Percentiles rank a stretch among this genome's conserved stretches.
Conservation (phyloP, 2,797 vertebrate genomes). For the Phylloscopus collybita region DNA sequence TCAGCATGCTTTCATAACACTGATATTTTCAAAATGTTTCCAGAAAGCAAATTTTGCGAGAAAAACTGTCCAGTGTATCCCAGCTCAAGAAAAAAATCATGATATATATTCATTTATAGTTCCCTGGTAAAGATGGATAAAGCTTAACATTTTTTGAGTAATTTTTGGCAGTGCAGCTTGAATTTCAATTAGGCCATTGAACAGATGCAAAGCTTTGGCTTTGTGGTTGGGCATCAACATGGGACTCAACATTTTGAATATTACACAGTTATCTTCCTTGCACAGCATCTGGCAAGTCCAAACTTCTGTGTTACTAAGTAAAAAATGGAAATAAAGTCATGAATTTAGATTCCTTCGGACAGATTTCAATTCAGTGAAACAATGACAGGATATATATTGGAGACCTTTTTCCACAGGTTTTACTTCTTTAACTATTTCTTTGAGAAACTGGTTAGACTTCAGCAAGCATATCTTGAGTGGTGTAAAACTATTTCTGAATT, state of each 20-base stretch:
- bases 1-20: not conserved
- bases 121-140: not conserved
- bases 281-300: slow-evolving; percentile 25
- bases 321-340: not conserved
- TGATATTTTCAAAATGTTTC: not conserved
- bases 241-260: slow-evolving; percentile 10
- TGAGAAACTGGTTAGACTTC: not conserved
- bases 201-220: slow-evolving; percentile 51
- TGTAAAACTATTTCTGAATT: not conserved
- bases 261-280: slow-evolving; percentile 21
- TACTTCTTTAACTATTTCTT: not conserved
- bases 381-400: not conserved
- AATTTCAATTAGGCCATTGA: slow-evolving; percentile 36
- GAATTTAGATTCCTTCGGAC: not conserved
- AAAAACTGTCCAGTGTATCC: not conserved
- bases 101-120: not conserved
- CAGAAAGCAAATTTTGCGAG: not conserved
- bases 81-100: not conserved
- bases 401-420: not conserved
- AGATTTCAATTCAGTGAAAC: not conserved
- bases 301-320: not conserved
- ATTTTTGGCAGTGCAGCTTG: not conserved
- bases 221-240: not conserved
- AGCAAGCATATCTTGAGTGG: not conserved
- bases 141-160: not conserved